phyloP scores from a whole-genome alignment of 2,888 invertebrate species.

The Mechanitis mazaeus region DNA sequence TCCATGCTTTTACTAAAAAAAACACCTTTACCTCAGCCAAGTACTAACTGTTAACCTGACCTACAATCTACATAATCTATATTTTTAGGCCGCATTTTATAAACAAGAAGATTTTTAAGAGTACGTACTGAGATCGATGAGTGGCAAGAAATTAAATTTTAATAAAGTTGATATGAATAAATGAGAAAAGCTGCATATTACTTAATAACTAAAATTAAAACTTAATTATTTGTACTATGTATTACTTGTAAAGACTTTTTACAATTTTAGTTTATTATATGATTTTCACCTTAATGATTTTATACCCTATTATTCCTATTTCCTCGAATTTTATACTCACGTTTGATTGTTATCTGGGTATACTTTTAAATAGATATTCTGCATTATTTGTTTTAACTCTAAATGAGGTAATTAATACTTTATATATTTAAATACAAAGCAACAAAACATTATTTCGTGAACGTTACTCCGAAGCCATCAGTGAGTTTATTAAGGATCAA shows the following conservation, averaged over 20 bases:
- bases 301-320: no score
- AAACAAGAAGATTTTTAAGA: slow-evolving; percentile 8
- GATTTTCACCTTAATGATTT: no score
- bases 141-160: slow-evolving; percentile 4
- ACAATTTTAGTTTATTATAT: no score
- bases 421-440: neutral
- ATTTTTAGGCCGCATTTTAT: slow-evolving; percentile 11
- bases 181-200: no score
- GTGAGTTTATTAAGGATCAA: slow-evolving; percentile 19
- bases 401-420: no score
- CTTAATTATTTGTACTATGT: no score
- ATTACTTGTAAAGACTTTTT: no score
- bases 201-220: no score
- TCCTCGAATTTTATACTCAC: no score
- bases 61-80: slow-evolving; percentile 11
- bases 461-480: slow-evolving; percentile 1
- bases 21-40: slow-evolving; percentile 14
- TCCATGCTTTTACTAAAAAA: slow-evolving; percentile 1
- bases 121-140: slow-evolving; percentile 1
- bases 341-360: no score
- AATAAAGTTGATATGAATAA: neutral
- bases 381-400: no score
- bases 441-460: slow-evolving; percentile 3
- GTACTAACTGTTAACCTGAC: slow-evolving; percentile 21
- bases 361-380: no score